Evolutionary conservation across 2,797 vertebrate genomes (phyloP), one percentile per base, ranked within the genome.

Genomic region (Chrosomus eos): DNA sequence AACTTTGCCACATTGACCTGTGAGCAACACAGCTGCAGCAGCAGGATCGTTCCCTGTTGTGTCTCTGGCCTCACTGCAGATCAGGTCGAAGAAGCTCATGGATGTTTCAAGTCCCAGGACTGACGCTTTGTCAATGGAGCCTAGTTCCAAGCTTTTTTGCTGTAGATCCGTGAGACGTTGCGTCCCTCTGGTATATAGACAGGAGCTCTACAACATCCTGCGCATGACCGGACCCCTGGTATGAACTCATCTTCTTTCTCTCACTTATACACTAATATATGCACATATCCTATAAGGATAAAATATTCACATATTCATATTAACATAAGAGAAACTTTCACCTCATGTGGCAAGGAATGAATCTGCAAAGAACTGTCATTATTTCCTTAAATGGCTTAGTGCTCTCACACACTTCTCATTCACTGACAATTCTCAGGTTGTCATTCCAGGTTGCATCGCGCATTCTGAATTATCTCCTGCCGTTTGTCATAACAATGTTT

Each of bases 181-280:
- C 82, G 55, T 95, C 76, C 91, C 94, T 21, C 84, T 76, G 85
- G 60, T 85, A 45, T 81, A 92, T 89, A 90, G 93, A 86, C 91
- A 94, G 76, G 95, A 96, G 86, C 79, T 95, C 55, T 93, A 92
- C 92, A 92, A 94, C 79, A 92, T 95, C 86, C 87, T 95, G 72
- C 84, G 87, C 70, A 93, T 95, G 93, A 93, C 93, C 4, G 92
- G 93, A 71, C 95, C 95, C 83, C 90, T 95, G 95, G 95, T 95
- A 93, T 93, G 92, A 51, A 31, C 23, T 48, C 1, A n/a, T 7
- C 36, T 62, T 73, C 4, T 28, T 28, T 68, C 9, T 81, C 48
- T 82, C 31, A 33, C 66, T 48, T 55, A 18, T 18, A 85, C 31
- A 55, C 38, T 31, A 23, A 66, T 68, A 19, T 26, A 36, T 45